These are phyloP conservation scores for Chironomus tepperi DNA, from an alignment of 1,140 invertebrate genomes.

Conservation along the genomic window DNA sequence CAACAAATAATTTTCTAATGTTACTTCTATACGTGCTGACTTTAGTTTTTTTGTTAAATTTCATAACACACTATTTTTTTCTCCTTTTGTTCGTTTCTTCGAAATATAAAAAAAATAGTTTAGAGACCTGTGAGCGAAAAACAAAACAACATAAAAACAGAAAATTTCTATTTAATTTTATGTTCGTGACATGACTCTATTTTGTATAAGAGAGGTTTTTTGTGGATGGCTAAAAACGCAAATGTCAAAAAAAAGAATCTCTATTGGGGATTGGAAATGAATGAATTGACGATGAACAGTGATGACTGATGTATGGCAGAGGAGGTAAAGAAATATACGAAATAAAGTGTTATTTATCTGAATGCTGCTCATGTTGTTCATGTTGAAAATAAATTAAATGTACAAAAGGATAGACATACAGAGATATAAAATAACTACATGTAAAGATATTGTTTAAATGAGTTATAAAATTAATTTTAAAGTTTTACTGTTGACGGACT, in stretches of 20 bases:
- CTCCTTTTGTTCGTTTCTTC: background rate
- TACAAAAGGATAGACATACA: too few species aligned
- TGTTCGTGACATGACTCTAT: constrained; percentile 22
- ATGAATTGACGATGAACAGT: background rate
- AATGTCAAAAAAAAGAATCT: constrained; percentile 18
- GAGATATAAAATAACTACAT: too few species aligned
- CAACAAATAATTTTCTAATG: constrained; percentile 15
- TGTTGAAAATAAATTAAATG: background rate
- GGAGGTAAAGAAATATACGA: background rate
- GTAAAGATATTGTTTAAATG: too few species aligned
- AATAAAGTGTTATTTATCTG: too few species aligned
- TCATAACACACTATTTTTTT: background rate
- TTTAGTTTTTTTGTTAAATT: background rate
- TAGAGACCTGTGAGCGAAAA: background rate
- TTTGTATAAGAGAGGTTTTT: background rate
- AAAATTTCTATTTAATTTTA: constrained; percentile 22
- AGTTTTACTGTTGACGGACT: too few species aligned
- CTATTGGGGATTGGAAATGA: background rate
- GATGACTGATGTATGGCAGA: background rate
- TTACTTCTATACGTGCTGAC: constrained; percentile 4
- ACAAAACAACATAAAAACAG: background rate
- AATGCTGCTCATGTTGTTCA: background rate
- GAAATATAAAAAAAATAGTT: background rate
- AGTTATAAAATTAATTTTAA: too few species aligned
- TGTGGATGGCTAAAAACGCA: background rate